Evolutionary conservation across 2,797 vertebrate species (phyloP).

Genomic region (Strix occidentalis): DNA sequence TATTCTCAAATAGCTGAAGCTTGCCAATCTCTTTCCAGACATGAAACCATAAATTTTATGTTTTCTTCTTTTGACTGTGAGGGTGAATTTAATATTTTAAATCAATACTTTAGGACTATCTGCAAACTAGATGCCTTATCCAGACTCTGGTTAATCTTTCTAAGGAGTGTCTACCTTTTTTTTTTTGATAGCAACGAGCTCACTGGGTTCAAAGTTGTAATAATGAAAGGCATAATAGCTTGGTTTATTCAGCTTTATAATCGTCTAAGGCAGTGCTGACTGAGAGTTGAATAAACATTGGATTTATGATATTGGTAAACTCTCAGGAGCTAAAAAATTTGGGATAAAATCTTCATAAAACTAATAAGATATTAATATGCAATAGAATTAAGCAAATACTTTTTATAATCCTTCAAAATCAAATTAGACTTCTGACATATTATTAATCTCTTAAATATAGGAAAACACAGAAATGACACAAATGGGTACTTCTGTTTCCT

Average conservation of each 20-base stretch:
- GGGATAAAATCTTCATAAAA: background rate
- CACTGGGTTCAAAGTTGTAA: background rate
- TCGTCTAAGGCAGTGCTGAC: conserved; percentile 1
- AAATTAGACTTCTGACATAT: background rate
- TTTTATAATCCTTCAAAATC: background rate
- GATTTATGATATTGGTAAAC: background rate
- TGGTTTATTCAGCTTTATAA: conserved; percentile 47
- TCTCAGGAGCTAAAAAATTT: background rate
- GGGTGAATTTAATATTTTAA: conserved; percentile 27
- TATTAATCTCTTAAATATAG: background rate
- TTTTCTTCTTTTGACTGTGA: background rate
- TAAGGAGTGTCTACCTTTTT: background rate
- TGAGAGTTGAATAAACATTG: conserved; percentile 20
- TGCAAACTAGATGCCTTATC: background rate
- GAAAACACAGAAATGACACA: background rate
- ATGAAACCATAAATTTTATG: background rate
- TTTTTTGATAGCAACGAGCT: background rate
- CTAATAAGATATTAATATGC: background rate
- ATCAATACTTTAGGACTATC: conserved; percentile 19
- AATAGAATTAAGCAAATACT: conserved; percentile 24
- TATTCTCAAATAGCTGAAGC: conserved; percentile 30
- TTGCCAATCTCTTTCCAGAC: background rate
- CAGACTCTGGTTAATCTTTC: background rate
- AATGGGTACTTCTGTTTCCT: background rate
- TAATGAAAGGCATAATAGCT: conserved; percentile 17